Conservation (phyloP, 1,140 invertebrate genomes). For the Brachionus rotundiformis region DNA sequence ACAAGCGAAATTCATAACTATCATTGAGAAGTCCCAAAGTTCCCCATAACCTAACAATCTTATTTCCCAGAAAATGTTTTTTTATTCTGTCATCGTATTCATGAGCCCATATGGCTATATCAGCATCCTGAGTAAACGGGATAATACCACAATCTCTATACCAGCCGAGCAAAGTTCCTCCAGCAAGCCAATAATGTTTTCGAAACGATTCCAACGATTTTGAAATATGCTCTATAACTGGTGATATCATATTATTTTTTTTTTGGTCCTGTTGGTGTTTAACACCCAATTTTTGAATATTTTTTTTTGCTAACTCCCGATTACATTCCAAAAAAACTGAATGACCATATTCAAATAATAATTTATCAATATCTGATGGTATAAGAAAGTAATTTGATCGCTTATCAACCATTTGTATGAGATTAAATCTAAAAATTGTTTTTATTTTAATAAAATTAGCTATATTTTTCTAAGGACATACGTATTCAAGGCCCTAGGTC, state of each 20-base stretch:
- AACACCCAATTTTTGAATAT: not conserved
- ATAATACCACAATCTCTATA: slow-evolving; percentile 48
- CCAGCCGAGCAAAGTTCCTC: slow-evolving; percentile 32
- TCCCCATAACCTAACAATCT: slow-evolving; percentile 32
- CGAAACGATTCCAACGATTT: not conserved
- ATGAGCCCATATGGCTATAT: slow-evolving; percentile 8
- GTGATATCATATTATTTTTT: not conserved
- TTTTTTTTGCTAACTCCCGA: not conserved
- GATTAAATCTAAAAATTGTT: not conserved
- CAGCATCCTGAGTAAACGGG: slow-evolving; percentile 39
- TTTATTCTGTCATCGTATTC: slow-evolving; percentile 32
- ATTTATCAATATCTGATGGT: slow-evolving; percentile 28
- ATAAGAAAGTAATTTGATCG: not conserved
- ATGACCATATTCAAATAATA: slow-evolving; percentile 23
- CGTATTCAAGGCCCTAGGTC: slow-evolving; percentile 18
- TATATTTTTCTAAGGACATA: no score
- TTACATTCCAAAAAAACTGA: slow-evolving; percentile 43
- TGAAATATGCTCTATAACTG: slow-evolving; percentile 25
- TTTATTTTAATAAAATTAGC: no score
- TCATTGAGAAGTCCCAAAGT: slow-evolving; percentile 25
- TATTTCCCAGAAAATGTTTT: slow-evolving; percentile 40
- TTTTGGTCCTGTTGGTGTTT: slow-evolving; percentile 17
- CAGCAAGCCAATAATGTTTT: slow-evolving; percentile 48
- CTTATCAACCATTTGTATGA: not conserved
- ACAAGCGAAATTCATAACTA: slow-evolving; percentile 36